Conservation (phyloP, 2,113 vertebrate species). For the Bettongia penicillata region DNA sequence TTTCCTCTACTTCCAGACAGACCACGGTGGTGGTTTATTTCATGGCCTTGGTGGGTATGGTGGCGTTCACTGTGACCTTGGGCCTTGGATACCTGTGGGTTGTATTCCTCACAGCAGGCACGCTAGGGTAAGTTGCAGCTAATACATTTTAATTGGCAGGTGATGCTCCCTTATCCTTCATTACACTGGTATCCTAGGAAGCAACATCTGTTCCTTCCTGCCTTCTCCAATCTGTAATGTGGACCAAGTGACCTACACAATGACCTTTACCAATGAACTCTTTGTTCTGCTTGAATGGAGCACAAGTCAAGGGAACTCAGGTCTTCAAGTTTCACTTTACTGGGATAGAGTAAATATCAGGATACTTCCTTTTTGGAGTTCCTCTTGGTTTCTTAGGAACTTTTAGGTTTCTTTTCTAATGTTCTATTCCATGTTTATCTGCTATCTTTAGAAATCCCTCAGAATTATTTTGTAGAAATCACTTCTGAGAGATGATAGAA, state of each 20-base stretch:
- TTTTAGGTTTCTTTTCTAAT: background rate
- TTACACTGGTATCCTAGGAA: background rate
- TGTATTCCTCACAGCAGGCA: slow-evolving; percentile 92
- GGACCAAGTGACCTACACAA: background rate
- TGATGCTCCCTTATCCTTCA: background rate
- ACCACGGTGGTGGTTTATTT: slow-evolving; percentile 91
- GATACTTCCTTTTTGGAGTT: slow-evolving; percentile 7
- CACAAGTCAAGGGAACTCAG: background rate
- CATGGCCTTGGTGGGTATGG: slow-evolving; percentile 92
- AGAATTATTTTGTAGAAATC: background rate
- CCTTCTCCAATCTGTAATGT: background rate
- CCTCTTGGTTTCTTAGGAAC: background rate
- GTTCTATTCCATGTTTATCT: background rate
- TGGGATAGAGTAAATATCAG: background rate
- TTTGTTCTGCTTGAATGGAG: background rate
- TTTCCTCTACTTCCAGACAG: slow-evolving; percentile 83
- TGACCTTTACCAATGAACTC: background rate
- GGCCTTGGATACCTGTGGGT: slow-evolving; percentile 91
- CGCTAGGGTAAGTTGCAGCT: slow-evolving; percentile 89
- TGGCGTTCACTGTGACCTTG: slow-evolving; percentile 91
- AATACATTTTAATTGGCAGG: background rate
- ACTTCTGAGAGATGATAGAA: background rate
- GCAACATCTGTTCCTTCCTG: background rate
- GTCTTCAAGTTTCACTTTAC: background rate
- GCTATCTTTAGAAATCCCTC: background rate